Evolutionary conservation across 2,113 vertebrate species (phyloP), one percentile per base, ranked within the genome.

Genomic region (Coryphaenoides rupestris): DNA sequence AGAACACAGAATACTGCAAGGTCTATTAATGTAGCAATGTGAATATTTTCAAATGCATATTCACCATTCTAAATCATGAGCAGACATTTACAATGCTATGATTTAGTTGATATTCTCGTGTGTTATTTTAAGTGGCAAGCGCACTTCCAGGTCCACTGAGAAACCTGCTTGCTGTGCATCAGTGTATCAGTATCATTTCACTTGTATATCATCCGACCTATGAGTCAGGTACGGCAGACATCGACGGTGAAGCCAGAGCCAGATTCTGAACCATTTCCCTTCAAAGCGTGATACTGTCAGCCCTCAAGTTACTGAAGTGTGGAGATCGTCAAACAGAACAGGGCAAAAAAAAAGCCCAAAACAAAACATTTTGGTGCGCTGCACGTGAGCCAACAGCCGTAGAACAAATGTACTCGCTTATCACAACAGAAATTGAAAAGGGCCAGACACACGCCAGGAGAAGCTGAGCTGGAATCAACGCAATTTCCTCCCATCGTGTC

Each of bases 381-480:
- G 70, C 28, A 67, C 79, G 62, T 73, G 69, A 76, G 78, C 52
- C 55, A 76, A 72, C 55, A 19, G 63, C 66, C 64, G 53, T 55
- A 66, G 70, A 81, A 77, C 72, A 80, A 77, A 78, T 62, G 59
- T 58, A 62, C 52, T 75, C 54, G 63, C 66, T 83, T 76, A 58
- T 55, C 63, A 55, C 59, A 68, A 76, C 70, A 75, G 74, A 82
- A 76, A 65, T 40, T 40, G 5, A 24, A 75, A 78, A 52, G 15
- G 63, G 50, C 75, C 22, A 47, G 58, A 77, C 57, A 66, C 63
- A 82, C 73, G 85, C 79, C 75, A 80, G 65, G 79, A 79, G 65
- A 76, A 79, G 83, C 81, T 76, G 60, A 74, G 69, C 60, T 79
- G 86, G 81, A 89, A 89, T 89, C 83, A 84, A 70, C 79, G 84